These are phyloP conservation scores for Phthorimaea operculella DNA, from an alignment of 1,140 invertebrate species.

Conservation along the genomic window DNA sequence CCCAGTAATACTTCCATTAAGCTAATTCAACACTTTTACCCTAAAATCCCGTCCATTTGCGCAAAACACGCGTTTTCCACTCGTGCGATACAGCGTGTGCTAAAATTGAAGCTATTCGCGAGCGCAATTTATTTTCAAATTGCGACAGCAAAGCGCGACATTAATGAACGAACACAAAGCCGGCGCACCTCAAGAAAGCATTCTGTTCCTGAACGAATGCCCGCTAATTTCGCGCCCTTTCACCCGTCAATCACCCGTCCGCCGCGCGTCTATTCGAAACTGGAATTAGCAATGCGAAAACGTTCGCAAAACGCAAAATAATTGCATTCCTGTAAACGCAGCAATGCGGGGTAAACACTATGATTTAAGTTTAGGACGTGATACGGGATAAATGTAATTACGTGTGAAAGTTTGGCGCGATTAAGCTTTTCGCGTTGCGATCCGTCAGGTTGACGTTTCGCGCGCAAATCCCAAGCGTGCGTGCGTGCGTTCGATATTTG, in stretches of 20 bases:
- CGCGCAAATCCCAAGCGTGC: constrained; percentile 12
- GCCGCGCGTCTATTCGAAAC: constrained; percentile 28
- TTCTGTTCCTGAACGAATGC: constrained; percentile 25
- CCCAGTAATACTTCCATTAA: constrained; percentile 50
- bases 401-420: constrained; percentile 26
- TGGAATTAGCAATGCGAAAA: constrained; percentile 49
- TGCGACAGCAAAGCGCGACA: constrained; percentile 10
- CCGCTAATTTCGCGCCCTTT: constrained; percentile 57
- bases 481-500: background rate
- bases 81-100: constrained; percentile 38
- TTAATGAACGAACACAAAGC: constrained; percentile 13
- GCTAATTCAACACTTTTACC: constrained; percentile 51
- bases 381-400: constrained; percentile 28
- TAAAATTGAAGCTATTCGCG: constrained; percentile 2
- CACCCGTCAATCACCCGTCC: constrained; percentile 60
- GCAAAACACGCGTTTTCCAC: constrained; percentile 10
- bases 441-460: constrained; percentile 33
- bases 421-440: constrained; percentile 39
- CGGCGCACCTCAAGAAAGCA: constrained; percentile 6
- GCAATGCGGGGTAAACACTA: constrained; percentile 46
- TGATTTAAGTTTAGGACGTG: constrained; percentile 33
- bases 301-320: constrained; percentile 34
- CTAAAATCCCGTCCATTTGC: constrained; percentile 41
- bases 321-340: constrained; percentile 22
- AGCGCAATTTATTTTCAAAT: constrained; percentile 15